These are phyloP conservation scores for Tetranychus truncatus DNA, from an alignment of 2,888 invertebrate species.

Conservation along the genomic window DNA sequence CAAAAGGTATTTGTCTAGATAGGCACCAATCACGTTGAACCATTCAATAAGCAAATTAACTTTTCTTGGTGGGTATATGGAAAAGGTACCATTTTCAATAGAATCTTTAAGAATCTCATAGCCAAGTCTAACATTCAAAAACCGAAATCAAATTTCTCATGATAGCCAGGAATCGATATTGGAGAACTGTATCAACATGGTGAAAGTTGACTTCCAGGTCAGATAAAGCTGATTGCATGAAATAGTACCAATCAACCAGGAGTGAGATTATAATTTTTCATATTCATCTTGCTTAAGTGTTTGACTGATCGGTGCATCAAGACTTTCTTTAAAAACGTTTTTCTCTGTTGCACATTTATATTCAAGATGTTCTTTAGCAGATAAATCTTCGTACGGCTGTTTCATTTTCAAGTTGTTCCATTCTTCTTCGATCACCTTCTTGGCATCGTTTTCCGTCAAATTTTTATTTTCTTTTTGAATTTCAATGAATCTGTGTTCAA, in stretches of 20 bases:
- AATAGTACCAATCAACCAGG: constrained; percentile 60
- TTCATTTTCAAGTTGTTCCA: background rate
- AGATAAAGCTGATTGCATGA: constrained; percentile 69
- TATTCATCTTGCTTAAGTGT: background rate
- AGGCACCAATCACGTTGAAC: constrained; percentile 78
- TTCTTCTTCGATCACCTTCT: background rate
- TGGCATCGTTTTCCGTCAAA: background rate
- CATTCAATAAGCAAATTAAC: constrained; percentile 57
- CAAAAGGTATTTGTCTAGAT: constrained; percentile 93
- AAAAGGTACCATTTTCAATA: constrained; percentile 14
- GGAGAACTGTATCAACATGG: constrained; percentile 40
- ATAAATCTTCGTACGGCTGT: background rate
- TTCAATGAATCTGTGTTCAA: background rate
- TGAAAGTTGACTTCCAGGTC: constrained; percentile 53
- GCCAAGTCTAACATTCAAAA: constrained; percentile 54
- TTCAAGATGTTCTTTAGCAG: background rate
- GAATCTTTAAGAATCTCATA: constrained; percentile 47
- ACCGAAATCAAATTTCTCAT: constrained; percentile 64
- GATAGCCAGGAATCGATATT: constrained; percentile 52
- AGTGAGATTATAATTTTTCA: constrained; percentile 19
- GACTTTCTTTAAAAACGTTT: background rate
- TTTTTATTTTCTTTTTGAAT: background rate
- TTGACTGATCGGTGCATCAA: background rate
- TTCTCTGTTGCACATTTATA: background rate
- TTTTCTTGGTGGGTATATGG: constrained; percentile 34